These are phyloP conservation scores for Oligia fasciuncula DNA, from an alignment of 2,888 invertebrate genomes.

Conservation along the genomic window DNA sequence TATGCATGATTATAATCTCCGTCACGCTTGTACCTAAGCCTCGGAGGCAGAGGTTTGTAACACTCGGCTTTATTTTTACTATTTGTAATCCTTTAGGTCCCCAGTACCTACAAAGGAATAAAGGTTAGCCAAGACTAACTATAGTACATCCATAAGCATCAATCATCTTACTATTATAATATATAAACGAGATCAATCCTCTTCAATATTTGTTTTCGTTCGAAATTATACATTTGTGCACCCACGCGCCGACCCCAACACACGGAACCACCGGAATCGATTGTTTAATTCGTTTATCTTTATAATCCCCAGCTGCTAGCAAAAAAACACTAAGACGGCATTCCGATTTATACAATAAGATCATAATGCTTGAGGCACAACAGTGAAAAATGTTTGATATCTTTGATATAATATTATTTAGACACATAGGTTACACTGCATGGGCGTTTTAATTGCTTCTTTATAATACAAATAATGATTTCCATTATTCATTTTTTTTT, in stretches of 20 bases:
- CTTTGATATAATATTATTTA: constrained; percentile 37
- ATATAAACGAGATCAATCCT: neutral
- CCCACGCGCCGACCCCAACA: neutral
- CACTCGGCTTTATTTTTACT: neutral
- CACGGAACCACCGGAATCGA: constrained; percentile 19
- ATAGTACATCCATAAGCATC: neutral
- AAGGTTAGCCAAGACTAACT: neutral
- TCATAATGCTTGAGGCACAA: constrained; percentile 33
- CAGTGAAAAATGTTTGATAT: constrained; percentile 30
- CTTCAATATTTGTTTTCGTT: constrained; percentile 9
- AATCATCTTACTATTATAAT: neutral
- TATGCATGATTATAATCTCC: constrained; percentile 37
- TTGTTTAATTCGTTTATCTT: constrained; percentile 20
- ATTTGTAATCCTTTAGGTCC: neutral
- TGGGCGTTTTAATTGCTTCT: constrained; percentile 62
- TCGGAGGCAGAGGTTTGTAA: constrained; percentile 1
- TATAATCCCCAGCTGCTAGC: constrained; percentile 8
- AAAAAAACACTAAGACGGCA: constrained; percentile 21
- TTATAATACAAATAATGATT: constrained; percentile 51
- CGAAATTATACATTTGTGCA: constrained; percentile 1
- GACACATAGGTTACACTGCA: constrained; percentile 30
- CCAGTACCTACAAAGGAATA: neutral
- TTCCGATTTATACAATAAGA: constrained; percentile 35
- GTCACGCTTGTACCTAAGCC: constrained; percentile 20
- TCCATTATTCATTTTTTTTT: constrained; percentile 56